Percentiles rank a stretch among this genome's conserved stretches.
Conservation (phyloP, 2,888 invertebrate genomes). For the Thera britannica region DNA sequence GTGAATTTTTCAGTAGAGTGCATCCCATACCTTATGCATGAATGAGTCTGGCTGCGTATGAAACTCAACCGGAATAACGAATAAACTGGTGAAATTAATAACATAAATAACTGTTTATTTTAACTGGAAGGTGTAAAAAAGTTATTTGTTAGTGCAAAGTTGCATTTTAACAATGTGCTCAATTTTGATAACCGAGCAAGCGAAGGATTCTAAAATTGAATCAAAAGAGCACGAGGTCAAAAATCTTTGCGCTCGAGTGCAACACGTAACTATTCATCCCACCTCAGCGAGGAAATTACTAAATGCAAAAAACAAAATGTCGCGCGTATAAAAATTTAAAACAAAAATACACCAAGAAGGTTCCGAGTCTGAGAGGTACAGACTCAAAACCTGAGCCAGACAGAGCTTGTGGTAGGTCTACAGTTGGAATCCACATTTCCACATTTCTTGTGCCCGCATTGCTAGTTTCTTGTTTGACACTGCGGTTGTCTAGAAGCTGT, state of each 20-base stretch:
- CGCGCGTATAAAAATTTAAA: no score
- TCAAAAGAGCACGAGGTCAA: no score
- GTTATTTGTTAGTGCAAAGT: neutral
- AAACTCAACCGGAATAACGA: conserved; percentile 23
- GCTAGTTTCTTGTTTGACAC: conserved; percentile 12
- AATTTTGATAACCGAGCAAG: neutral
- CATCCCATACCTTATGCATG: conserved; percentile 42
- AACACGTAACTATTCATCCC: no score
- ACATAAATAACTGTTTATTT: neutral
- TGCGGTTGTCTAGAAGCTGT: conserved; percentile 18
- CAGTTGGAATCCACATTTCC: neutral
- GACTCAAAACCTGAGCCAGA: no score
- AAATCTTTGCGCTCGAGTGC: no score
- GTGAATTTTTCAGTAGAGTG: conserved; percentile 44
- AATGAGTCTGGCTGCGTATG: conserved; percentile 30
- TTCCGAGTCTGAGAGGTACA: no score
- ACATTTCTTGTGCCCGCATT: conserved; percentile 10
- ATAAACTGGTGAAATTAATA: neutral
- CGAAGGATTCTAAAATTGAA: no score
- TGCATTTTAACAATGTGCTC: neutral
- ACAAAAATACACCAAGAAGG: no score
- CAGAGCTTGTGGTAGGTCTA: no score
- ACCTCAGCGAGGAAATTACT: no score
- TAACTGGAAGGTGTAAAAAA: neutral
- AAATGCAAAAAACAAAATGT: no score